Evolutionary conservation across 2,888 invertebrate species (phyloP).

Genomic region (Volucella inanis): DNA sequence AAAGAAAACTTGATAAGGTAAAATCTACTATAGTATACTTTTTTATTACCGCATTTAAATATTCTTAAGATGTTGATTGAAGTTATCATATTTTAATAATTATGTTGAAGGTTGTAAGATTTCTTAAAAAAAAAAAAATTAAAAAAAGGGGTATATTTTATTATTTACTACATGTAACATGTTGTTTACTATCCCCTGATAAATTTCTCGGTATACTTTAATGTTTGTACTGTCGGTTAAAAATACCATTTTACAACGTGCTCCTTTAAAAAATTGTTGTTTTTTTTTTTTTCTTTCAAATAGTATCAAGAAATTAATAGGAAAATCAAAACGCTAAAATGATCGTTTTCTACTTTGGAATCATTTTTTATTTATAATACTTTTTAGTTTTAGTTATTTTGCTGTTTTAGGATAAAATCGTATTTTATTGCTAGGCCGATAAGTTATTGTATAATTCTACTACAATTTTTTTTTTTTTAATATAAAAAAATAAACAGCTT

Average conservation of each 20-base stretch:
- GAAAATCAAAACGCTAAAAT: constrained; percentile 61
- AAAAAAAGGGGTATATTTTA: constrained; percentile 15
- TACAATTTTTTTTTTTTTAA: not conserved
- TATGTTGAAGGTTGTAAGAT: constrained; percentile 51
- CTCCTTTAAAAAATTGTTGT: constrained; percentile 76
- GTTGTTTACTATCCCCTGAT: constrained; percentile 47
- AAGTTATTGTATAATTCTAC: not conserved
- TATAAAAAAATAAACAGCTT: constrained; percentile 10
- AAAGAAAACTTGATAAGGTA: not conserved
- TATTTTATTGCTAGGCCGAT: constrained; percentile 6
- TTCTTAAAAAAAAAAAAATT: constrained; percentile 14
- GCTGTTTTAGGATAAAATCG: constrained; percentile 45
- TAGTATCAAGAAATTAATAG: constrained; percentile 68
- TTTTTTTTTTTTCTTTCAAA: constrained; percentile 44
- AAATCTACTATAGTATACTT: constrained; percentile 21
- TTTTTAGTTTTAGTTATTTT: constrained; percentile 62
- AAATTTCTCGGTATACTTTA: constrained; percentile 71
- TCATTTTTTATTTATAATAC: constrained; percentile 36
- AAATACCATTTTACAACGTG: constrained; percentile 82
- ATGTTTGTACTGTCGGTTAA: constrained; percentile 81
- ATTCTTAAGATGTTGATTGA: constrained; percentile 47
- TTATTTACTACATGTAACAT: constrained; percentile 34
- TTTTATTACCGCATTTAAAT: constrained; percentile 5
- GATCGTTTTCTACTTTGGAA: constrained; percentile 35
- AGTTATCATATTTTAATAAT: constrained; percentile 38